Evolutionary conservation across 2,888 invertebrate species (phyloP), one percentile per base, ranked within the genome.

Genomic region (Trichogramma evanescens): DNA sequence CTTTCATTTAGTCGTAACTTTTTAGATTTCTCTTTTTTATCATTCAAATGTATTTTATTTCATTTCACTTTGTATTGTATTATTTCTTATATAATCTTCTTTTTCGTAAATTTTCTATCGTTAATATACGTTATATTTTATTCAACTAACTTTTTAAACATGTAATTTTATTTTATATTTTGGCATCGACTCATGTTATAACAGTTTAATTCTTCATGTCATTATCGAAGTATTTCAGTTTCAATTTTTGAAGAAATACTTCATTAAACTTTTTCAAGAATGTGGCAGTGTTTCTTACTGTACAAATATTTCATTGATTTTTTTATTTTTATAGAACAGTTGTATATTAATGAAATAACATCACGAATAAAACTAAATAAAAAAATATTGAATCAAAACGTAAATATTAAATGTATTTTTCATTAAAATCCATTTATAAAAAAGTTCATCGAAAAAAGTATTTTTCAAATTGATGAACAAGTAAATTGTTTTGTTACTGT

Each of bases 91-190:
- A 66, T 63, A 69, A 68, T 68, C 66, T 67, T 65, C 68, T 68
- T 65, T 70, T 71, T 68, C 70, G 71, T 70, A 71, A 67, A 66
- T 68, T 69, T 63, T 63, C 68, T 66, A 72, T 69, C 70, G 65
- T 70, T 67, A 70, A 71, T 73, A 74, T 71, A 72, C 71, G 66
- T 26, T 26, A 26, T 71, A 70, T 58, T 64, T 59, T 58, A 64
- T 54, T 65, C 65, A 63, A 63, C 70, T 70, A 69, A 72, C 67
- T 69, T 66, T 70, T 70, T 77, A 75, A 73, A 74, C 72, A 72
- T 74, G 26, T 73, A 73, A 44, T 64, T 68, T 71, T 75, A 74
- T 74, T 73, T 70, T 71, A 76, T 78, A 78, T 76, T 78, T 78
- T 78, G 77, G 77, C 77, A 77, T 76, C 76, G 70, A 75, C 70